Evolutionary conservation across 2,797 vertebrate genomes (phyloP), one percentile per base, ranked within the genome.

Genomic region (Tamandua tetradactyla): DNA sequence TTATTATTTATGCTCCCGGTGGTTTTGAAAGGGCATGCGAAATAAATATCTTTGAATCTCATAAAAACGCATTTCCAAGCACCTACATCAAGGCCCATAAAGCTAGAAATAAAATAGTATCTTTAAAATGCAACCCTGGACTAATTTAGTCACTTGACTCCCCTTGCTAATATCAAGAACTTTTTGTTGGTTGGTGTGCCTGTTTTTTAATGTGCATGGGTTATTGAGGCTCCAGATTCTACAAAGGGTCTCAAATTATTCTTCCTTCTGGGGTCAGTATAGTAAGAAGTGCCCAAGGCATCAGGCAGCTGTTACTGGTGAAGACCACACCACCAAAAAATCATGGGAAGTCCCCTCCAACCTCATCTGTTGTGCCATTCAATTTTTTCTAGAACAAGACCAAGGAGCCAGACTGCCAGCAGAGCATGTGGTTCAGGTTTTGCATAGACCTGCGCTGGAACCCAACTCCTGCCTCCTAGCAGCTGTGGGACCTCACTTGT

Each of bases 21-120:
- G 81, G 74, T 84, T 96, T 94, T 89, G 92, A 96, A 97, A 96
- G 95, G 87, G 89, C 87, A 59, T 40, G 78, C 93, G 92, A 95
- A 96, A 96, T 87, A 95, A 96, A 88, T 89, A 86, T 52, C 78
- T 96, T 87, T 94, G 87, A 85, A 49, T 88, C 85, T 93, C 93
- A 88, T 93, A 95, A 95, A 96, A 94, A 68, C 44, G 42, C 69
- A 86, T 47, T 93, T 86, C 94, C n/a, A 84, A 93, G 87, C 94
- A 89, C 68, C 94, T 87, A 85, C 47, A 87, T 78, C 62, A 95
- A 95, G 49, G 42, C 74, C 35, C 69, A 64, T 76, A 87, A 85
- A 94, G 72, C 83, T 71, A 88, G 80, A 95, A 94, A 91, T 95
- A 90, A 96, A 97, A 80, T 40, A 30, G 37, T 61, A 32, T 93